Conservation (phyloP, 2,113 vertebrate species). For the Egretta garzetta region DNA sequence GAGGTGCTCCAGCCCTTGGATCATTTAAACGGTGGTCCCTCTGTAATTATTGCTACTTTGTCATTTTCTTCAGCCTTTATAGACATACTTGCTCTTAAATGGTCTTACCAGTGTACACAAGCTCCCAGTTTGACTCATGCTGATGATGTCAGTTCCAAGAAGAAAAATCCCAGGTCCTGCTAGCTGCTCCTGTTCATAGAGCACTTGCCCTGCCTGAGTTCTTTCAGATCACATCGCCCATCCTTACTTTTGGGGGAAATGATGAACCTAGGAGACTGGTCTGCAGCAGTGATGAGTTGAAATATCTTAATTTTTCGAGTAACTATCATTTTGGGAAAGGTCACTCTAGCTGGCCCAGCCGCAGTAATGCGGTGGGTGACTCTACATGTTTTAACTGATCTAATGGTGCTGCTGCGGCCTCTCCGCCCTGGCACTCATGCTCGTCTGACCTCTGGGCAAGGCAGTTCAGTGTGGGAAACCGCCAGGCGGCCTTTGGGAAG, state of each 20-base stretch:
- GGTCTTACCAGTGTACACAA: accelerated
- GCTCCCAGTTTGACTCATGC: not conserved
- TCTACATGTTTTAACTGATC: accelerated
- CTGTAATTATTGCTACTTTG: not conserved
- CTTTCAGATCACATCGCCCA: not conserved
- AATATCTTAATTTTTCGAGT: not conserved
- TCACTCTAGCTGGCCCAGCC: not conserved
- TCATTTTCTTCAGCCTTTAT: not conserved
- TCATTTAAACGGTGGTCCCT: not conserved
- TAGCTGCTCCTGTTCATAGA: not conserved
- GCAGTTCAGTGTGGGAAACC: not conserved
- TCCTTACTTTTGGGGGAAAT: not conserved
- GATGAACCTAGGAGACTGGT: not conserved
- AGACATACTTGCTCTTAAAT: not conserved
- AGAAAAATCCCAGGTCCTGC: not conserved
- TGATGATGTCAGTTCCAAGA: not conserved
- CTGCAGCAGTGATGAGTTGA: not conserved
- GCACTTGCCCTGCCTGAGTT: not conserved
- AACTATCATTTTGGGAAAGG: not conserved
- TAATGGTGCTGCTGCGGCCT: not conserved
- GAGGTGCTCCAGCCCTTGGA: no score
- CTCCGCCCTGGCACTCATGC: not conserved
- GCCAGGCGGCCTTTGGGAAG: not conserved
- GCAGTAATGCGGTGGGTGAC: accelerated
- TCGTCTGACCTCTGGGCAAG: not conserved